A percentile compares a stretch with the other conserved stretches of the same genome.
Evolutionary conservation across 2,888 invertebrate species (phyloP).

Genomic region (Drosophila atripex): DNA sequence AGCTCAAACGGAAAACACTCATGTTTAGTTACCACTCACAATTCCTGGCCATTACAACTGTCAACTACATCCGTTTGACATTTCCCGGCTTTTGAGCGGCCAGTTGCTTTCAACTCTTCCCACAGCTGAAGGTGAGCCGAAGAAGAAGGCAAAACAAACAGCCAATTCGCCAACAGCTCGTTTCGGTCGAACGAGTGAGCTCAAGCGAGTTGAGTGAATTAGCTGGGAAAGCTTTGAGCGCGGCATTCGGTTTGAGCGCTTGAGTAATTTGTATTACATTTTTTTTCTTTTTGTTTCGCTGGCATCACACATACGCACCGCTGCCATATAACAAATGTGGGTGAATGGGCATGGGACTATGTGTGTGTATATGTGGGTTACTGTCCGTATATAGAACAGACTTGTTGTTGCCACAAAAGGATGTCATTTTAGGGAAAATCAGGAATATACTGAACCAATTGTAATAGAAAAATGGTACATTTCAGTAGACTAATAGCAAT

Average conservation of each 20-base stretch:
- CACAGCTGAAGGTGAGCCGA: neutral
- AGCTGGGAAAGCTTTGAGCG: conserved; percentile 62
- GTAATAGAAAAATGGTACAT: neutral
- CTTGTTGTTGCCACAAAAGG: conserved; percentile 60
- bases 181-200: conserved; percentile 16
- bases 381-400: conserved; percentile 52
- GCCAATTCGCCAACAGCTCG: conserved; percentile 1
- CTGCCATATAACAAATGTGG: conserved; percentile 69
- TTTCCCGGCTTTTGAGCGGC: conserved; percentile 24
- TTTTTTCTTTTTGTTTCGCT: conserved; percentile 20
- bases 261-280: conserved; percentile 53
- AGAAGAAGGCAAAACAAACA: conserved; percentile 21
- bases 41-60: conserved; percentile 13
- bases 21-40: neutral
- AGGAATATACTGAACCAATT: neutral
- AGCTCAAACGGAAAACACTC: conserved; percentile 6
- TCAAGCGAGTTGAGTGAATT: conserved; percentile 58
- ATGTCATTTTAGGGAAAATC: neutral
- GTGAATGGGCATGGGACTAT: conserved; percentile 55
- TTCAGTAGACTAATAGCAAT: neutral
- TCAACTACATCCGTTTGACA: conserved; percentile 42
- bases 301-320: conserved; percentile 69
- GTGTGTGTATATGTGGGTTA: conserved; percentile 32
- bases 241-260: conserved; percentile 54
- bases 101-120: conserved; percentile 25